Evolutionary conservation across 2,113 vertebrate species (phyloP), one percentile per base, ranked within the genome.

Genomic region (Archocentrus centrarchus): DNA sequence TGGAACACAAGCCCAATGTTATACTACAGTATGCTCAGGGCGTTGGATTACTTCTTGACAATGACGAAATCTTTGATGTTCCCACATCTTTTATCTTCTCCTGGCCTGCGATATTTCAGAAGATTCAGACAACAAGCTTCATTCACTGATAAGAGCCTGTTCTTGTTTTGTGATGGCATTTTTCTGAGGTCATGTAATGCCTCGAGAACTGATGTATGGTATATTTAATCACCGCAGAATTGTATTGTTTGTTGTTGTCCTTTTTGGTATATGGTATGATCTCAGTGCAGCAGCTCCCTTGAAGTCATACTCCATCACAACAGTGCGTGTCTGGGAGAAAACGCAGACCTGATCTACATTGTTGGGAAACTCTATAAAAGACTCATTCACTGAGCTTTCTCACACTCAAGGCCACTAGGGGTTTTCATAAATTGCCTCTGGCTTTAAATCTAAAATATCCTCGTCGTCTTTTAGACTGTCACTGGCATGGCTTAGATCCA

Each of bases 381-480:
- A 83, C 78, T 86, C 61, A 59, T 84, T 84, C 83, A 77, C 77
- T 37, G 68, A 81, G 82, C 84, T 90, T 90, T 86, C 89, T 89
- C 90, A 84, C 87, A 87, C 82, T 88, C 59, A 35, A 57, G 75
- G 64, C 85, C 85, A 82, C 82, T 32, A 32, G 44, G 57, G 75
- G 60, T 75, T 83, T 93, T 76, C 27, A 73, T 30, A 86, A 91
- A 93, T 83, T 82, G 83, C 89, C 88, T 64, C 64, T 3, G 63
- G 92, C 87, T 83, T 88, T 91, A 90, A 94, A 91, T 91, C 86
- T 90, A 88, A 92, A 92, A 94, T 93, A 93, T 92, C 91, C 91
- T 89, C 90, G 88, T 86, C 70, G 47, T 91, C 85, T 77, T 80
- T 85, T 47, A 84, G 81, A 83, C 83, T 85, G 88, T 90, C 89